Base-by-base conservation (phyloP, 2,797 vertebrate genomes). In the Chrosomus eos region DNA sequence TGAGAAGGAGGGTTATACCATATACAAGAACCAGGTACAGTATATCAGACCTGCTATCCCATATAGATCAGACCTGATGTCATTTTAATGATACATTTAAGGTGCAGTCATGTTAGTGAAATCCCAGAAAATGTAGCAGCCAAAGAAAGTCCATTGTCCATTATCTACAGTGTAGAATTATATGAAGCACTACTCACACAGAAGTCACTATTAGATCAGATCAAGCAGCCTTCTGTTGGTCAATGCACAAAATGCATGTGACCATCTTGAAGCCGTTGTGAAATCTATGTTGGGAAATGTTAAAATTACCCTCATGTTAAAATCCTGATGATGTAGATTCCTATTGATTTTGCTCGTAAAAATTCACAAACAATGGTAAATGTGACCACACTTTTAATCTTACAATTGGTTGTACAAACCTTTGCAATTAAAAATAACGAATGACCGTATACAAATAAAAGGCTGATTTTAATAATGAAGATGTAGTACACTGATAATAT, bases 1-100 rank as follows among this genome's bases (percentile, higher is more conserved):
- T 0, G 98, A 99, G 93, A 99, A 99, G 89, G 98, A 99, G 86
- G 98, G 98, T 14, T 99, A 99, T 91, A 98, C 98, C 19, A 97
- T 99, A 93, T 99, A 99, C 92, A 99, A 99, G 93, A 98, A 97
- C 87, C 98, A 99, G 97, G 98, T 99, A 85, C 8, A 28, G 26
- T 45, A 51, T 51, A 33, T 48, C 11, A 5, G 26, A 80, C 28
- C 43, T 33, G 28, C 60, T 67, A 31, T 18, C 28, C 16, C 62
- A 64, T 4, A 8, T 64, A 31, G 26, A 4, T 18, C 1, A 0
- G 60, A 28, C 60, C 60, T 28, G 5, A 28, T 62, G 60, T 62
- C 0, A 31, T 64, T 68, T 67, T 36, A 80, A 43, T 48, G 21
- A 51, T 21, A 0, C 5, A 26, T 43, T 64, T 43, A 45, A 36